A percentile compares a stretch with the other conserved stretches of the same genome.
phyloP scores from a whole-genome alignment of 2,797 vertebrate genomes.

The Benthosema pterotum region DNA sequence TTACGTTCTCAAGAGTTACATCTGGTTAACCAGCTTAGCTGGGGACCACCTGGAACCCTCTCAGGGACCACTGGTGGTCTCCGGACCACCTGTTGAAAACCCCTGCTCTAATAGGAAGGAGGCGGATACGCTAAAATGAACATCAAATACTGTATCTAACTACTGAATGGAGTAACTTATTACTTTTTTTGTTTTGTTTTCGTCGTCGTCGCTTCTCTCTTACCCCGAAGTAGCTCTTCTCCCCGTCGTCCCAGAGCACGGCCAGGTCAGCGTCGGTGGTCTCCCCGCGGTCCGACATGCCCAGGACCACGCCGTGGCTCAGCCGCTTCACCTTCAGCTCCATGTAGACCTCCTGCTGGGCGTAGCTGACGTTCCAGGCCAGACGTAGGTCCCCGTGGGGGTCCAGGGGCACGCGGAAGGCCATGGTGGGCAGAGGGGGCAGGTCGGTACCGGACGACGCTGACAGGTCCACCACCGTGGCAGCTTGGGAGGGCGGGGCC shows the following conservation, averaged over 20 bases:
- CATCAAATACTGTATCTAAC: too few species aligned
- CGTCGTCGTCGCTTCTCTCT: slow-evolving; percentile 14
- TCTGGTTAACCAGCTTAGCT: too few species aligned
- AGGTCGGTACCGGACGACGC: too few species aligned
- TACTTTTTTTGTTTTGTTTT: too few species aligned
- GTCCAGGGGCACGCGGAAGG: slow-evolving; percentile 88
- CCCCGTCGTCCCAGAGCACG: slow-evolving; percentile 88
- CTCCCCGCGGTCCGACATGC: slow-evolving; percentile 92
- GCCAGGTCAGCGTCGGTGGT: slow-evolving; percentile 88
- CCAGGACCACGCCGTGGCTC: slow-evolving; percentile 85
- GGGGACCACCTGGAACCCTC: too few species aligned
- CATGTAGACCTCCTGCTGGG: slow-evolving; percentile 80
- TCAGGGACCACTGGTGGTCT: too few species aligned
- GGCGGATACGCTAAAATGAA: too few species aligned
- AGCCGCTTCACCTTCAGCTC: slow-evolving; percentile 79
- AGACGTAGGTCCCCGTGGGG: slow-evolving; percentile 84
- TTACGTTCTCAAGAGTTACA: too few species aligned
- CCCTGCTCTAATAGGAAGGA: too few species aligned
- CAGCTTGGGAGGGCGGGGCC: slow-evolving; percentile 31
- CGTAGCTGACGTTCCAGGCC: slow-evolving; percentile 92
- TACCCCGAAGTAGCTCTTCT: slow-evolving; percentile 68
- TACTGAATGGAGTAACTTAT: too few species aligned
- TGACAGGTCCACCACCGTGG: slow-evolving; percentile 72
- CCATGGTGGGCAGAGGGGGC: slow-evolving; percentile 76
- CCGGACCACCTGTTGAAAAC: too few species aligned